Conservation (phyloP, 2,888 invertebrate species). For the Physocephala rufipes region DNA sequence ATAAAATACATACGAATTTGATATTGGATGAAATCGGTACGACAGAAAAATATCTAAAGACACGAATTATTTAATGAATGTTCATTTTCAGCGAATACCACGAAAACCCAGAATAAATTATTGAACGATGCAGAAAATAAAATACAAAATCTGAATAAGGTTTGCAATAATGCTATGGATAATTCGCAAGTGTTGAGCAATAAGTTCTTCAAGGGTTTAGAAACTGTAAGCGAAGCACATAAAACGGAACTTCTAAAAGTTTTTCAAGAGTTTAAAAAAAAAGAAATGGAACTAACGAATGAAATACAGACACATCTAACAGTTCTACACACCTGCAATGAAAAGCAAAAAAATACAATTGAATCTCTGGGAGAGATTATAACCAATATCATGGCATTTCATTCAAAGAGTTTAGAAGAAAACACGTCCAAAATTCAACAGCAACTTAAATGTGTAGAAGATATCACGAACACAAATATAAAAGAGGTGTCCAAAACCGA, state of each 20-base stretch:
- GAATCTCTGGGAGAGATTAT: slow-evolving; percentile 50
- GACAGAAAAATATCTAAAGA: slow-evolving; percentile 23
- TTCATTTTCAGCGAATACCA: slow-evolving; percentile 48
- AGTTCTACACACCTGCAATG: slow-evolving; percentile 49
- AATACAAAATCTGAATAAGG: slow-evolving; percentile 50
- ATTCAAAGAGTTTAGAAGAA: slow-evolving; percentile 43
- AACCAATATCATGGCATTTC: slow-evolving; percentile 46
- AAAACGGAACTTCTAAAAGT: slow-evolving; percentile 46
- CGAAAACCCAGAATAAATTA: slow-evolving; percentile 53
- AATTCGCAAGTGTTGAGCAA: slow-evolving; percentile 48
- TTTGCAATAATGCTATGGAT: slow-evolving; percentile 49
- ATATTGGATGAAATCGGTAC: slow-evolving; percentile 57
- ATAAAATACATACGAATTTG: slow-evolving; percentile 51
- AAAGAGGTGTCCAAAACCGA: slow-evolving; percentile 47
- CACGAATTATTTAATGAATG: not conserved
- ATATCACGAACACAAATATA: slow-evolving; percentile 43
- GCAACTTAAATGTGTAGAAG: slow-evolving; percentile 42
- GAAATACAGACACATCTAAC: slow-evolving; percentile 52
- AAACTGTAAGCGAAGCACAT: slow-evolving; percentile 48
- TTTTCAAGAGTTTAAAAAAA: slow-evolving; percentile 51
- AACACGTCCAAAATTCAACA: slow-evolving; percentile 48
- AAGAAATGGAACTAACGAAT: slow-evolving; percentile 47
- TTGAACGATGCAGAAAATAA: slow-evolving; percentile 51
- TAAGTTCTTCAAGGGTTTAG: slow-evolving; percentile 47
- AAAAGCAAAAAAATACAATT: slow-evolving; percentile 51